These are phyloP conservation scores for Acanthosoma haemorrhoidale DNA, from an alignment of 2,888 invertebrate species.

Conservation along the genomic window DNA sequence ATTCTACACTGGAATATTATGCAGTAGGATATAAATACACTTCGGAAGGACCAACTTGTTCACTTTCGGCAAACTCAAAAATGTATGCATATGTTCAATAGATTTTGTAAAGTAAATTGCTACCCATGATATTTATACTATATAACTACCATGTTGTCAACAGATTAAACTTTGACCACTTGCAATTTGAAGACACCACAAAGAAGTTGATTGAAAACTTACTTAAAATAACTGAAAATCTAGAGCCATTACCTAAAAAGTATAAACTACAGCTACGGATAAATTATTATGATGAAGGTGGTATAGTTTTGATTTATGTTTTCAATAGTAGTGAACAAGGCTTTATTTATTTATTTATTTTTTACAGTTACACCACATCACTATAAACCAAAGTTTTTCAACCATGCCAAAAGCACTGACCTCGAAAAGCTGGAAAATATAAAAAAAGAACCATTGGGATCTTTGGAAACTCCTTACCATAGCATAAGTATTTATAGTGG, in stretches of 20 bases:
- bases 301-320: not conserved
- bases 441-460: not conserved
- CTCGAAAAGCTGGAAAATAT: not conserved
- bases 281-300: slow-evolving; percentile 29
- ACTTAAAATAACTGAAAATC: slow-evolving; percentile 17
- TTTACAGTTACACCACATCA: slow-evolving; percentile 16
- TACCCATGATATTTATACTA: not conserved
- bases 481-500: not conserved
- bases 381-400: slow-evolving; percentile 24
- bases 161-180: not conserved
- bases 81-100: not conserved
- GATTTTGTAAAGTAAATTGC: not conserved
- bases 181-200: not conserved
- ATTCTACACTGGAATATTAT: slow-evolving; percentile 22
- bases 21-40: slow-evolving; percentile 15
- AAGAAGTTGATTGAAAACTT: slow-evolving; percentile 13
- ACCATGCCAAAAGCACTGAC: not conserved
- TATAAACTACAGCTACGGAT: slow-evolving; percentile 15
- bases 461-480: slow-evolving; percentile 13
- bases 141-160: not conserved
- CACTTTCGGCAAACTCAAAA: not conserved
- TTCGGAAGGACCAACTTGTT: slow-evolving; percentile 9
- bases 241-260: not conserved
- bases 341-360: not conserved
- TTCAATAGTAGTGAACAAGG: too few species aligned